Base-by-base conservation (phyloP, 2,113 vertebrate species). In the Nematolebias whitei region DNA sequence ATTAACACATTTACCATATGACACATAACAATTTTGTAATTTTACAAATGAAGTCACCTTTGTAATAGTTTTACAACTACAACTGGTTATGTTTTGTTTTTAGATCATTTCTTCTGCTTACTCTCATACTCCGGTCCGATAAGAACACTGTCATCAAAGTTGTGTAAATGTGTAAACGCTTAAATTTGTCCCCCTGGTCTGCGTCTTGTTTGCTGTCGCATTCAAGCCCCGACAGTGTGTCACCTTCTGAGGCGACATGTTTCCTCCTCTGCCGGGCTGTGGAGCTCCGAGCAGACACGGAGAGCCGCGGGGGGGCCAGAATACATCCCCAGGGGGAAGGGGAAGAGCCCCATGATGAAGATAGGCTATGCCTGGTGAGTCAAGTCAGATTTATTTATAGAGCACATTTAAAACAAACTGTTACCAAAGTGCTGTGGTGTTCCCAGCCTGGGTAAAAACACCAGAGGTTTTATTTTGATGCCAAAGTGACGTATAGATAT, bases 351-450 rank as follows among this genome's bases (percentile, higher is more conserved):
- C 4, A 96, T 98, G 95, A 94, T 90, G 81, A 89, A 85, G 0
- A 90, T 99, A 40, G 95, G 93, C 54, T 92, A 95, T 66, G 96
- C 96, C 20, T 99, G 97, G 96, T 98, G 82, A 95, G 93, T 59
- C 2, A n/a, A n/a, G n/a, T n/a, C n/a, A n/a, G n/a, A n/a, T n/a
- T n/a, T n/a, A n/a, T n/a, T n/a, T n/a, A n/a, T n/a, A n/a, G n/a
- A n/a, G n/a, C n/a, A n/a, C n/a, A n/a, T n/a, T n/a, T n/a, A n/a
- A n/a, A n/a, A n/a, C n/a, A n/a, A n/a, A n/a, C n/a, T n/a, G n/a
- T n/a, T n/a, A n/a, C n/a, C n/a, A n/a, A n/a, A n/a, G n/a, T n/a
- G n/a, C n/a, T n/a, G n/a, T n/a, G n/a, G n/a, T 45, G 8, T 10
- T 35, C 5, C 9, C 9, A 35, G 26, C 32, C 5, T n/a, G n/a